These are phyloP conservation scores for Setipinna tenuifilis DNA, from an alignment of 2,797 vertebrate species.

Conservation along the genomic window DNA sequence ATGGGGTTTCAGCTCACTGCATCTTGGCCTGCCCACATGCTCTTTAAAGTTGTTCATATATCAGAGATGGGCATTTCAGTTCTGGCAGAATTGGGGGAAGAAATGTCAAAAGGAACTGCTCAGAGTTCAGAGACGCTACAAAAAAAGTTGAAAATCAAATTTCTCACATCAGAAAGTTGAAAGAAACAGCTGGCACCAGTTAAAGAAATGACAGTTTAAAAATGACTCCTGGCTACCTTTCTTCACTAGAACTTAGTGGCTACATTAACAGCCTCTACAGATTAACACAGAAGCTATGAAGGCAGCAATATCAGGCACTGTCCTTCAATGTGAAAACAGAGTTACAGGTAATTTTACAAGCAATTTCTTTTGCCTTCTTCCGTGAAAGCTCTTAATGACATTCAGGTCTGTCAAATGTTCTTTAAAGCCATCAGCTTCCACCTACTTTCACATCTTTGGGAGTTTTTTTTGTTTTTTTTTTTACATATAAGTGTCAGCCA, in stretches of 20 bases:
- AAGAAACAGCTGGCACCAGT: background rate
- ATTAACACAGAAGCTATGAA: background rate
- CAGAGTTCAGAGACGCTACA: background rate
- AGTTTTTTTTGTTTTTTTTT: too few relatives aligned
- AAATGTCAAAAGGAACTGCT: conserved; percentile 13
- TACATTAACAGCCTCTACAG: background rate
- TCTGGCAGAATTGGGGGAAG: background rate
- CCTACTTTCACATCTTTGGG: too few relatives aligned
- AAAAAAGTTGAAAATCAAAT: background rate
- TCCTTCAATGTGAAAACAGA: background rate
- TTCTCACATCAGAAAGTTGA: background rate
- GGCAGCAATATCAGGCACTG: background rate
- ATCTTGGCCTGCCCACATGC: conserved; percentile 11
- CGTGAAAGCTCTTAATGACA: background rate
- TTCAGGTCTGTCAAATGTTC: background rate
- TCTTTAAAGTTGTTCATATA: conserved; percentile 4
- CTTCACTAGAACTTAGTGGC: background rate
- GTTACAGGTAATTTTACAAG: background rate
- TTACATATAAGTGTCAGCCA: too few relatives aligned
- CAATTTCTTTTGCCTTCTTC: background rate
- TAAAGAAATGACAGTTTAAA: background rate
- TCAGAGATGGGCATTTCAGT: conserved; percentile 16
- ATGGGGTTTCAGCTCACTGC: conserved; percentile 7
- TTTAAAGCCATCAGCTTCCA: background rate
- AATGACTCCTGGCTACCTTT: background rate